Evolutionary conservation across 2,888 invertebrate genomes (phyloP).

Genomic region (Smittia aterrima): DNA sequence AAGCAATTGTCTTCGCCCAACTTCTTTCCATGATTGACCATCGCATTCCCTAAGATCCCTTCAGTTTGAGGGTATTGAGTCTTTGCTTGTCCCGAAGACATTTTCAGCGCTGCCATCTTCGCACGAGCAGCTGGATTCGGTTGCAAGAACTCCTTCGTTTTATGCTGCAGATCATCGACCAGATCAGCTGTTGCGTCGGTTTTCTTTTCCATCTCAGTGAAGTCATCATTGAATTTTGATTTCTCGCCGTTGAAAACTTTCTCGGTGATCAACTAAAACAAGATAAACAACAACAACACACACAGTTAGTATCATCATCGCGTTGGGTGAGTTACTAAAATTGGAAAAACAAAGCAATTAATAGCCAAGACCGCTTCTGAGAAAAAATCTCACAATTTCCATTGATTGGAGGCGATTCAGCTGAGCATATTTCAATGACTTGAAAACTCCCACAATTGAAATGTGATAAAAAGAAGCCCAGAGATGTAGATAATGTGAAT

Average conservation of each 20-base stretch:
- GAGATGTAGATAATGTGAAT: conserved; percentile 22
- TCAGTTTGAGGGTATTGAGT: conserved; percentile 79
- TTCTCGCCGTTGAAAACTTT: conserved; percentile 87
- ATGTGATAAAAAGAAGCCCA: conserved; percentile 22
- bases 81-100: conserved; percentile 53
- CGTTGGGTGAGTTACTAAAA: conserved; percentile 18
- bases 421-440: not conserved
- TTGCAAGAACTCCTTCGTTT: conserved; percentile 82
- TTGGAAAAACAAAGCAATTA: conserved; percentile 5
- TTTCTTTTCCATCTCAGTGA: conserved; percentile 85
- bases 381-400: not conserved
- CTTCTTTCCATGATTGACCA: conserved; percentile 73
- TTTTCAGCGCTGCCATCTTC: conserved; percentile 70
- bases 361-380: conserved; percentile 29
- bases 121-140: conserved; percentile 78
- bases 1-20: conserved; percentile 75
- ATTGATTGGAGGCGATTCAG: not conserved
- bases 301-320: conserved; percentile 12
- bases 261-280: conserved; percentile 77
- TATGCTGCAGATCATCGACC: conserved; percentile 74
- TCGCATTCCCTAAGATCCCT: conserved; percentile 76
- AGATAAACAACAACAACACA: conserved; percentile 43
- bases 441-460: conserved; percentile 39
- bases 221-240: conserved; percentile 81
- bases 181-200: conserved; percentile 78